Evolutionary conservation across 1,140 invertebrate species (phyloP), one percentile per base, ranked within the genome.

Genomic region (Asobara japonica): DNA sequence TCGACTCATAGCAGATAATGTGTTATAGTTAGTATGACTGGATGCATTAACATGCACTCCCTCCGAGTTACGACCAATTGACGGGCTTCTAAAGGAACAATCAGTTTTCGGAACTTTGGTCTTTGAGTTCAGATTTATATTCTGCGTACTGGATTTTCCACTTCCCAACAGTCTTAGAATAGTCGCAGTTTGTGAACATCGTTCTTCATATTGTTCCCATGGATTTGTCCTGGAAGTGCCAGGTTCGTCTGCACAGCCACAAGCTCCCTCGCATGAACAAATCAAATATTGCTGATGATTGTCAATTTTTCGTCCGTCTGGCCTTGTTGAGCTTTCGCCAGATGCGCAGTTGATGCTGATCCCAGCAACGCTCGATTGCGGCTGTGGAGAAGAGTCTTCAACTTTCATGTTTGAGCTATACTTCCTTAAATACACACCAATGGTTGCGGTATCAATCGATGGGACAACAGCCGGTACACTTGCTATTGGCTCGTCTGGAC

Each of bases 261-360:
- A 87, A 36, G 85, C 85, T 7, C 85, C 84, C 29, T 84, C 80
- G 71, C 85, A 86, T 2, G 71, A 74, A 45, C 85, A 85, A 11
- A 6, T 68, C 61, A 18, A 31, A 18, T 11, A 18, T 6, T 38
- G 29, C 30, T 64, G 68, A 68, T 38, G 5, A 30, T 27, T 61
- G 31, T 62, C 8, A 11, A 11, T 38, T 60, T 20, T 60, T 31
- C 68, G 48, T 30, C 73, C 66, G 16, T 33, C 48, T 27, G 11
- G 7, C 29, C 56, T 41, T 68, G 65, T 64, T 66, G 48, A n/a
- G 29, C 41, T 77, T 75, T 25, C 77, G 69, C 33, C 71, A 75
- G 22, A 80, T 64, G 65, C 76, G 74, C 56, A 61, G 33, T 74
- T 82, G 76, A 45, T 81, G 77, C 27, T 73, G 69, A 1, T 80